phyloP scores from a whole-genome alignment of 2,888 invertebrate species.

The Chymomyza procnemis region DNA sequence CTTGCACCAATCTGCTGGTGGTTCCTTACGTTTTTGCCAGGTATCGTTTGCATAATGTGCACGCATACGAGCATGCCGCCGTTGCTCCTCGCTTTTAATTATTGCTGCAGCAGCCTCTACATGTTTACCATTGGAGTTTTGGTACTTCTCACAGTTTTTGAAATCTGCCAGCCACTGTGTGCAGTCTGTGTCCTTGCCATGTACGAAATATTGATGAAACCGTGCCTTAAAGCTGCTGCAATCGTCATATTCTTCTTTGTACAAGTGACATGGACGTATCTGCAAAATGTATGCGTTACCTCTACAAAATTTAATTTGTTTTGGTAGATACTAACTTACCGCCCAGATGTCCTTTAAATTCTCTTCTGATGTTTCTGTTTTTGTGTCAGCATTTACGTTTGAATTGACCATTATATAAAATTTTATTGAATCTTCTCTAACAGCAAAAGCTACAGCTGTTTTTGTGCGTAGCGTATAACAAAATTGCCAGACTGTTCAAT shows the following conservation, averaged over 20 bases:
- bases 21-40: slow-evolving; percentile 87
- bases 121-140: slow-evolving; percentile 80
- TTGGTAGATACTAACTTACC: slow-evolving; percentile 45
- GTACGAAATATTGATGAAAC: slow-evolving; percentile 92
- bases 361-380: slow-evolving; percentile 12
- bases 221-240: slow-evolving; percentile 87
- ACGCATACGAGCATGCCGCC: slow-evolving; percentile 82
- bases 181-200: slow-evolving; percentile 87
- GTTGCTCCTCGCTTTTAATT: slow-evolving; percentile 85
- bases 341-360: slow-evolving; percentile 69
- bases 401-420: slow-evolving; percentile 48
- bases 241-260: slow-evolving; percentile 89
- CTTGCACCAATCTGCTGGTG: slow-evolving; percentile 89
- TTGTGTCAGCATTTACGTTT: slow-evolving; percentile 45
- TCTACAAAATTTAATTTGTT: slow-evolving; percentile 13
- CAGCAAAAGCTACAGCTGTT: slow-evolving; percentile 31
- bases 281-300: slow-evolving; percentile 66
- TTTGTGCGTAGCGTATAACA: slow-evolving; percentile 31
- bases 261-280: slow-evolving; percentile 89
- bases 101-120: slow-evolving; percentile 83
- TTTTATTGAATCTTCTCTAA: slow-evolving; percentile 10
- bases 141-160: slow-evolving; percentile 86
- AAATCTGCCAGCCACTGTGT: slow-evolving; percentile 88
- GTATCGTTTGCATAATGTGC: slow-evolving; percentile 86
- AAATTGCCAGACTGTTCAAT: slow-evolving; percentile 28